Conservation (phyloP, 2,113 vertebrate genomes). For the Sturnus vulgaris region DNA sequence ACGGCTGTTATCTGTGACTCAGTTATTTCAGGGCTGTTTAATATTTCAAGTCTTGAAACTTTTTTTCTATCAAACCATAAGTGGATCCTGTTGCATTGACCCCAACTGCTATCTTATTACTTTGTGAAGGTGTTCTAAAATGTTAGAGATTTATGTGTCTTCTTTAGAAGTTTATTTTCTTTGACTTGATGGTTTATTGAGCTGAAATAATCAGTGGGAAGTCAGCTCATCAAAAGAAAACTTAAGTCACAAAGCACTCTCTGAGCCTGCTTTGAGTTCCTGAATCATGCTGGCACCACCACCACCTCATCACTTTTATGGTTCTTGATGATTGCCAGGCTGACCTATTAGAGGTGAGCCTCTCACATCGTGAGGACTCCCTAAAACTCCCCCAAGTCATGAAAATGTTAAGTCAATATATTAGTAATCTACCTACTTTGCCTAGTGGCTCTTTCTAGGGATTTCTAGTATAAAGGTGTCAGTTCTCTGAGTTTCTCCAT, state of each 20-base stretch:
- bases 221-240: not conserved
- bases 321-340: not conserved
- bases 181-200: not conserved
- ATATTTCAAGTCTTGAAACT: not conserved
- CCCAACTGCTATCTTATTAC: not conserved
- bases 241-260: not conserved
- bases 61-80: not conserved
- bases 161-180: not conserved
- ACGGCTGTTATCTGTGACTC: not conserved
- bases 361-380: fast-evolving
- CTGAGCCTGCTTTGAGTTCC: not conserved
- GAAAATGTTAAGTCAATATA: not conserved
- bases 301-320: not conserved
- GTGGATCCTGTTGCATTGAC: not conserved
- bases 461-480: not conserved
- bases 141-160: not conserved
- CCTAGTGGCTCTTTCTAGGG: not conserved
- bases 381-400: not conserved
- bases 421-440: not conserved
- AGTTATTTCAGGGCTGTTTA: not conserved
- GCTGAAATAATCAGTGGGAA: not conserved
- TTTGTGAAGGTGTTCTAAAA: not conserved
- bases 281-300: not conserved
- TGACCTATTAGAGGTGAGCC: not conserved
- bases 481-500: not conserved